Base-by-base conservation (phyloP, 2,113 vertebrate species). In the Rhipidura dahli region DNA sequence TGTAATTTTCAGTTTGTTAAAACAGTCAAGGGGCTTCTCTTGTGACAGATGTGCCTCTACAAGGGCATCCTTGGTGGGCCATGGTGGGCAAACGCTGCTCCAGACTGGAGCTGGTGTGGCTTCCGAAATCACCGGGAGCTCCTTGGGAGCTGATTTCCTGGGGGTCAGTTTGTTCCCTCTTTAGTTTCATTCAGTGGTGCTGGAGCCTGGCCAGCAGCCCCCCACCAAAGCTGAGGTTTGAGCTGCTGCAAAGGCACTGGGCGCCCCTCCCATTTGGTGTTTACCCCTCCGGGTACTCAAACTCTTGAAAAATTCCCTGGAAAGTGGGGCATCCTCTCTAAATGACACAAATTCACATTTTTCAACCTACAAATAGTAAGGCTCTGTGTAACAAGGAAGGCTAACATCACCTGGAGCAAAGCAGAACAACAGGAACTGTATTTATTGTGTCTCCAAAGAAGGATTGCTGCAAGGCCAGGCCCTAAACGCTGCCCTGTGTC, bases 401-500 rank as follows among this genome's bases (percentile, higher is more conserved):
- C 18, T 17, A 3, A 4, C 1, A 6, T 22, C 53, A 5, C 61
- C 40, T 23, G 31, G 31, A 49, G 61, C 82, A 39, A 24, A 19
- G 2, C 31, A 24, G 66, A 44, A 2, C 7, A 19, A 3, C 0
- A 2, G 59, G 70, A 30, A 3, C 16, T 18, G 1, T 3, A 2
- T 27, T 39, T 15, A 21, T 21, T 0, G 11, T 15, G 66, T 21
- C 54, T 78, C 10, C 4, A 2, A 1, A 26, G 28, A 21, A 9
- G 12, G 17, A 1, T 0, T 13, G 37, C 1, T 5, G 33, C 22
- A 17, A 13, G 31, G 51, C 4, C 61, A 47, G 61, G 5, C 12
- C 18, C 44, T 1, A 44, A n/a, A 81, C 1, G 0, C 56, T 37
- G 79, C 13, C 21, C 40, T 4, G 27, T 2, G 22, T 1, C 59